Conservation (phyloP, 2,113 vertebrate genomes). For the Anolis carolinensis region DNA sequence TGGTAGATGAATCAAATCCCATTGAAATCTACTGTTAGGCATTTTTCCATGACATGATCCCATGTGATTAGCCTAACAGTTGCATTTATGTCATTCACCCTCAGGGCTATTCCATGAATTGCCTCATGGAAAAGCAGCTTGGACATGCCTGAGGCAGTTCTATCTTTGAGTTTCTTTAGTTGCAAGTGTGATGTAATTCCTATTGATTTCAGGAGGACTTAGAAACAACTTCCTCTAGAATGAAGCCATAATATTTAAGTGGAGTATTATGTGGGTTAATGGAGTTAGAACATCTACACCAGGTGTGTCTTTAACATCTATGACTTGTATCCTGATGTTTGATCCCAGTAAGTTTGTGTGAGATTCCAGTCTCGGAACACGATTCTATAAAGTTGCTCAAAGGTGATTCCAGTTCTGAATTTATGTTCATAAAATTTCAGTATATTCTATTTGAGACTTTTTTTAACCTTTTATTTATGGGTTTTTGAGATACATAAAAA, state of each 20-base stretch:
- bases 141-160: neutral
- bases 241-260: neutral
- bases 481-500: too few relatives aligned
- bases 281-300: neutral
- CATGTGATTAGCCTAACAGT: neutral
- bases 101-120: neutral
- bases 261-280: neutral
- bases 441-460: neutral
- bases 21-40: neutral
- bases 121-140: neutral
- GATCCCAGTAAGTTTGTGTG: neutral
- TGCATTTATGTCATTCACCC: neutral
- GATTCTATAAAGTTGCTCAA: neutral
- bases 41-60: neutral
- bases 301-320: neutral
- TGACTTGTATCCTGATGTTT: too few relatives aligned
- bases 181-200: neutral
- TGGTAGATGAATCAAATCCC: neutral
- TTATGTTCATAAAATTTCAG: neutral
- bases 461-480: too few relatives aligned
- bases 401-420: neutral
- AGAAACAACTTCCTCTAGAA: neutral
- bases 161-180: neutral
- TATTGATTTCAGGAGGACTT: neutral
- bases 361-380: neutral